Evolutionary conservation across 2,113 vertebrate species (phyloP), one percentile per base, ranked within the genome.

Genomic region (Pluvialis apricaria): DNA sequence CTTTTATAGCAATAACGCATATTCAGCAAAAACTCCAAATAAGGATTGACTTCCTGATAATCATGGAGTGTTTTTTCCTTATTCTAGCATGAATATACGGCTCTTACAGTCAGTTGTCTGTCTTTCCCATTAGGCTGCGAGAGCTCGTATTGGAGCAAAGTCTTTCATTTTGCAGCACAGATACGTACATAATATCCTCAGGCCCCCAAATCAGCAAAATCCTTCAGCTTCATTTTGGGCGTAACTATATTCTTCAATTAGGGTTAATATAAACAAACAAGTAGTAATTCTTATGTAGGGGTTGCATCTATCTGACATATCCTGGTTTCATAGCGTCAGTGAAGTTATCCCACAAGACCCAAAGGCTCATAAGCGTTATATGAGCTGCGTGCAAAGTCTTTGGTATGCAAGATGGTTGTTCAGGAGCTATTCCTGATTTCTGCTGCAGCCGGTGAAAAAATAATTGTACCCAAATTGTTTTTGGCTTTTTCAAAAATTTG

Each of bases 291-390:
- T 26, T 69, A 10, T 0, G 3, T 19, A 85, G 42, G 32, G 20
- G 6, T 62, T 62, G 5, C 38, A 12, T 19, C 32, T 42, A 3
- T 18, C 17, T 38, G 64, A 26, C 2, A 0, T 14, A 40, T 9
- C 24, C 31, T 31, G 10, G 29, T 49, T 83, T 73, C 29, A 20
- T 4, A 78, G 25, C 77, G 66, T 20, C 55, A 38, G 13, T 21
- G 38, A 36, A 51, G 60, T 82, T 51, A 78, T 10, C 85, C 66
- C 69, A 24, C 34, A 75, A 36, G 72, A 75, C 38, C 28, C 42
- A 57, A 61, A 64, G 26, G 22, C n/a, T 78, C 0, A 0, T 11
- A 32, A 31, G 32, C 1, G 0, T 26, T 36, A 5, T 5, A 32
- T 3, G 60, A 92, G 47, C 11, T 68, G 26, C 55, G 9, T 9